Conservation (phyloP, 1,140 invertebrate genomes). For the Philopotamus ludificatus region DNA sequence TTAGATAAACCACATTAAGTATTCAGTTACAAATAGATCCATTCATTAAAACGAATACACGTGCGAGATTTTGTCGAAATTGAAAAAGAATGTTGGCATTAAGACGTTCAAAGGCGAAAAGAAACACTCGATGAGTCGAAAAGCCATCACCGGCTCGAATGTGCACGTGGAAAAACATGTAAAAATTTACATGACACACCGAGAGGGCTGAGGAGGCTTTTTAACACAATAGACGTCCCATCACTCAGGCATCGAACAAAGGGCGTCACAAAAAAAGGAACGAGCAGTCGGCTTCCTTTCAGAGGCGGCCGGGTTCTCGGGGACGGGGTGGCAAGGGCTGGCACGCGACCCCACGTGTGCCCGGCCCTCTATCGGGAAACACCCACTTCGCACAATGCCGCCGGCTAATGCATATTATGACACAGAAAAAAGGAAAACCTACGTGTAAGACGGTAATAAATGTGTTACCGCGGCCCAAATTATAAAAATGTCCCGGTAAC, state of each 20-base stretch:
- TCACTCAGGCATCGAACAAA: constrained; percentile 18
- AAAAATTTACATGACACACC: constrained; percentile 4
- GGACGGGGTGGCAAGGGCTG: too few relatives aligned
- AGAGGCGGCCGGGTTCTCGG: too few relatives aligned
- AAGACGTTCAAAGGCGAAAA: too few relatives aligned
- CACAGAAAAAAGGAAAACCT: constrained; percentile 1
- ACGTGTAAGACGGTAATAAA: constrained; percentile 18
- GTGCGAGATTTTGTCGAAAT: too few relatives aligned
- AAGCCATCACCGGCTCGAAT: too few relatives aligned
- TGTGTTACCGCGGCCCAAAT: not conserved
- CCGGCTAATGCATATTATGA: constrained; percentile 17
- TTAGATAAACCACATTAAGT: too few relatives aligned
- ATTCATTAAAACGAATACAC: too few relatives aligned
- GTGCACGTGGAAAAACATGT: not conserved
- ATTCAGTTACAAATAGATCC: too few relatives aligned
- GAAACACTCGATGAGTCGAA: too few relatives aligned
- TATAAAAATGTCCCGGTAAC: constrained; percentile 1
- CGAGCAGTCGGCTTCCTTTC: constrained; percentile 13
- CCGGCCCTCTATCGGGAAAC: constrained; percentile 1
- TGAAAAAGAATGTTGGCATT: too few relatives aligned
- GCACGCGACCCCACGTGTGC: constrained; percentile 19
- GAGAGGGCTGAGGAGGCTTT: constrained; percentile 7
- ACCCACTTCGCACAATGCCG: constrained; percentile 14
- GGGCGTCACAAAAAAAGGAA: constrained; percentile 10
- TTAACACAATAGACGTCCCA: constrained; percentile 18